Evolutionary conservation across 2,113 vertebrate genomes (phyloP).

Genomic region (Vulpes lagopus): DNA sequence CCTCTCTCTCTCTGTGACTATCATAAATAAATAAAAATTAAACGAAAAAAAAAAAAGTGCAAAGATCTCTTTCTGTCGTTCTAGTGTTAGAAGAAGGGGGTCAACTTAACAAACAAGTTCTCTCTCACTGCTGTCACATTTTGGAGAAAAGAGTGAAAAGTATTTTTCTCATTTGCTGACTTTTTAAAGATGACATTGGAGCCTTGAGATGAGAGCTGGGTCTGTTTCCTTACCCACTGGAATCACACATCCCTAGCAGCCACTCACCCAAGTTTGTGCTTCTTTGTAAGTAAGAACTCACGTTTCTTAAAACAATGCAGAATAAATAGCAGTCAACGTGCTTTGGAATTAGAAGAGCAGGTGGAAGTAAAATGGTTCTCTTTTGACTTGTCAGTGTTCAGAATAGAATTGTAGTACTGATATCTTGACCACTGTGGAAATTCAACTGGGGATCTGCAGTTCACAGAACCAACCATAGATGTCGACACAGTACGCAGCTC

Average conservation of each 20-base stretch:
- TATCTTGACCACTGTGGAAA: neutral
- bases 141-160: neutral
- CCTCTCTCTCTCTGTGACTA: too few relatives aligned
- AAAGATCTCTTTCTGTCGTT: neutral
- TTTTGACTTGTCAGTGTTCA: neutral
- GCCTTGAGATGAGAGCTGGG: neutral
- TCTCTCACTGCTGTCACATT: neutral
- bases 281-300: neutral
- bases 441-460: neutral
- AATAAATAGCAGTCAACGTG: neutral
- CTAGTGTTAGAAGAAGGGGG: neutral
- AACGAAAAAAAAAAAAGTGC: too few relatives aligned
- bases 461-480: slow-evolving; percentile 40
- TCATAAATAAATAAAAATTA: too few relatives aligned
- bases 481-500: slow-evolving; percentile 61
- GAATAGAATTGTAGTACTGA: too few relatives aligned
- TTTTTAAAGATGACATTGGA: neutral
- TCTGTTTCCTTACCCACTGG: neutral
- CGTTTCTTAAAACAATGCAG: neutral
- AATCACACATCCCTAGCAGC: fast-evolving
- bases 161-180: neutral
- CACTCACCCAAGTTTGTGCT: too few relatives aligned
- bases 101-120: neutral
- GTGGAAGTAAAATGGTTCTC: too few relatives aligned
- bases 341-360: neutral